Percentiles rank a stretch among this genome's conserved stretches.
Conservation (phyloP, 2,797 vertebrate genomes). For the Ptychobarbus kaznakovi region DNA sequence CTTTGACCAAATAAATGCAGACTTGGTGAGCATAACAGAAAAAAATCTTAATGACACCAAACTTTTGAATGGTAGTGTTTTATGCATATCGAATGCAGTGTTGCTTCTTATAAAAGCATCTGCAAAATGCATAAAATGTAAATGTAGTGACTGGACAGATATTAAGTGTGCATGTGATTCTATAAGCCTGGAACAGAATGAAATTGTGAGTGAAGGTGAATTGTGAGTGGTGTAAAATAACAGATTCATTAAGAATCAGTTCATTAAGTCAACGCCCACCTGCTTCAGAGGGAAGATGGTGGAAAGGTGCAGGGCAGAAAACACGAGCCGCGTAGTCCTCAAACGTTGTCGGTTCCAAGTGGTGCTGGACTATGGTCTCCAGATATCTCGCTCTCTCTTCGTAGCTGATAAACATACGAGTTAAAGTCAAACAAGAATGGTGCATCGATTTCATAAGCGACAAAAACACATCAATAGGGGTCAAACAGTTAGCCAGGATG, state of each 20-base stretch:
- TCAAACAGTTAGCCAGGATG: constrained; percentile 21
- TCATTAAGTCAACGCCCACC: constrained; percentile 76
- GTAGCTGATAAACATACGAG: constrained; percentile 81
- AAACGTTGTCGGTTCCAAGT: constrained; percentile 93
- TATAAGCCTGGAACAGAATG: neutral
- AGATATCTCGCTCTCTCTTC: constrained; percentile 96
- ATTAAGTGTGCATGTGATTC: neutral
- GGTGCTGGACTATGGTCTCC: constrained; percentile 94
- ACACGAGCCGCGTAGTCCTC: constrained; percentile 97
- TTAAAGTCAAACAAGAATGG: constrained; percentile 73
- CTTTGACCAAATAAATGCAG: neutral
- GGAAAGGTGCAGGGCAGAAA: constrained; percentile 95
- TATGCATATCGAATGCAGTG: neutral
- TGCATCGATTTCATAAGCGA: neutral
- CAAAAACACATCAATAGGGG: constrained; percentile 24
- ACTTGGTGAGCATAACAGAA: neutral
- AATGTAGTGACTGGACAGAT: neutral
- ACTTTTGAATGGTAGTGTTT: neutral
- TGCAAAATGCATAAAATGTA: neutral
- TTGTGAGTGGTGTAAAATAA: constrained; percentile 39
- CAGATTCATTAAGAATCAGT: neutral
- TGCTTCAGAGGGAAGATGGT: constrained; percentile 87
- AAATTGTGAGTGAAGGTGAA: neutral
- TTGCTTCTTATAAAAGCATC: neutral
- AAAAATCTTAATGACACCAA: neutral